Conservation (phyloP, 2,888 invertebrate species). For the Scaptomyza tumidula region DNA sequence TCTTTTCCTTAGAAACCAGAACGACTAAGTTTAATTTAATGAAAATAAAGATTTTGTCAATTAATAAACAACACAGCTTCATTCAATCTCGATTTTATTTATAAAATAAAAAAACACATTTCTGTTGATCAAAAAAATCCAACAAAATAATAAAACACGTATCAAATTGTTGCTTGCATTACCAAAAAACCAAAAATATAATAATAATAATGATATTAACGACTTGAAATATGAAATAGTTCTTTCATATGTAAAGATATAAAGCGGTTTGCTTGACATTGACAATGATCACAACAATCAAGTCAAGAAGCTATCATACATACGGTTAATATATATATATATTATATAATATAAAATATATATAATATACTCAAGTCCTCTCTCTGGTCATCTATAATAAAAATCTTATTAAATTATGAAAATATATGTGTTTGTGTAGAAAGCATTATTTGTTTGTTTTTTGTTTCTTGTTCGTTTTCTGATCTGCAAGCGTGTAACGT, state of each 20-base stretch:
- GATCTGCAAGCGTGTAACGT: constrained; percentile 19
- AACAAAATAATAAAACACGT: constrained; percentile 67
- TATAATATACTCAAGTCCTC: constrained; percentile 1
- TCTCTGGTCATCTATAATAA: constrained; percentile 3
- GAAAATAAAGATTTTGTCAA: no score
- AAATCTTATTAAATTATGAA: constrained; percentile 17
- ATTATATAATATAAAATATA: constrained; percentile 8
- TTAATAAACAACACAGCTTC: constrained; percentile 11
- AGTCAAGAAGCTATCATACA: constrained; percentile 11
- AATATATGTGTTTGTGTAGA: constrained; percentile 5
- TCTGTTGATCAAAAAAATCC: constrained; percentile 72
- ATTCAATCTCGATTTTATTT: constrained; percentile 73
- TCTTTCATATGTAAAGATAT: constrained; percentile 13
- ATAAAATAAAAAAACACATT: constrained; percentile 77
- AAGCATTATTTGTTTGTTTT: constrained; percentile 8
- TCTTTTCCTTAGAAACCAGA: neutral
- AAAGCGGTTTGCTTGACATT: constrained; percentile 21
- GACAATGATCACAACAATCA: constrained; percentile 16
- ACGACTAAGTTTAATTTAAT: constrained; percentile 4
- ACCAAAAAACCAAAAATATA: constrained; percentile 38
- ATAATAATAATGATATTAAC: neutral
- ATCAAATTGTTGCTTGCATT: constrained; percentile 48
- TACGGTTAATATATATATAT: constrained; percentile 4
- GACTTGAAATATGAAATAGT: constrained; percentile 4
- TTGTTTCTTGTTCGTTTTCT: neutral